Percentiles rank a stretch among this genome's conserved stretches.
These are phyloP conservation scores for Scaptomyza polygonia DNA, from an alignment of 2,888 invertebrate genomes.

Conservation along the genomic window DNA sequence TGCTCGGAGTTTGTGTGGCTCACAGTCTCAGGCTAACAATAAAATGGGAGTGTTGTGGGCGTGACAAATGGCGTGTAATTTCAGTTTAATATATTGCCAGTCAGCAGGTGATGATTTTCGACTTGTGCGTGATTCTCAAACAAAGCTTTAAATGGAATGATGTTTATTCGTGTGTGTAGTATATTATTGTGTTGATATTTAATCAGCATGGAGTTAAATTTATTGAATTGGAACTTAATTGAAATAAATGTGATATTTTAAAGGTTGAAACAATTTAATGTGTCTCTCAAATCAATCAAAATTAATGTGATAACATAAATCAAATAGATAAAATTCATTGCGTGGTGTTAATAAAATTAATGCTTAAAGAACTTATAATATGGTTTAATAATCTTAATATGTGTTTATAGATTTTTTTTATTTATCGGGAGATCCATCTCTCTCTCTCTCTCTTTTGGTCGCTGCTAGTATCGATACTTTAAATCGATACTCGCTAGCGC, in stretches of 20 bases:
- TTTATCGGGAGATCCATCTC: too few relatives aligned
- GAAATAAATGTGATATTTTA: constrained; percentile 25
- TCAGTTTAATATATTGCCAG: constrained; percentile 51
- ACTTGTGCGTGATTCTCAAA: constrained; percentile 27
- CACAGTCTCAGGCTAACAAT: too few relatives aligned
- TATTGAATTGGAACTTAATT: constrained; percentile 23
- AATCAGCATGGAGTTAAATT: not conserved
- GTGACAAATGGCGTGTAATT: constrained; percentile 49
- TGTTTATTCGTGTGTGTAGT: constrained; percentile 1
- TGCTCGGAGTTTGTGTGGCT: not conserved
- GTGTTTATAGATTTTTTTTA: too few relatives aligned
- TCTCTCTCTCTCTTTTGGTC: not conserved
- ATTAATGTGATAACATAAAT: not conserved
- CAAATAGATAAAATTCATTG: too few relatives aligned
- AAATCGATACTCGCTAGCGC: not conserved
- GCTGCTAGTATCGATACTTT: not conserved
- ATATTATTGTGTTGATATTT: not conserved
- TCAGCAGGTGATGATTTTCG: constrained; percentile 69
- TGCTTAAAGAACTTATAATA: too few relatives aligned
- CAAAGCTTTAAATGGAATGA: constrained; percentile 15
- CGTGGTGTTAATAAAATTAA: too few relatives aligned
- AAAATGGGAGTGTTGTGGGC: not conserved
- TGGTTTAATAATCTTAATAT: too few relatives aligned
- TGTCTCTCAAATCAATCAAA: not conserved
- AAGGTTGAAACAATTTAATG: not conserved